Evolutionary conservation across 1,140 invertebrate species (phyloP), one percentile per base, ranked within the genome.

Genomic region (Pseudomyrmex concolor): DNA sequence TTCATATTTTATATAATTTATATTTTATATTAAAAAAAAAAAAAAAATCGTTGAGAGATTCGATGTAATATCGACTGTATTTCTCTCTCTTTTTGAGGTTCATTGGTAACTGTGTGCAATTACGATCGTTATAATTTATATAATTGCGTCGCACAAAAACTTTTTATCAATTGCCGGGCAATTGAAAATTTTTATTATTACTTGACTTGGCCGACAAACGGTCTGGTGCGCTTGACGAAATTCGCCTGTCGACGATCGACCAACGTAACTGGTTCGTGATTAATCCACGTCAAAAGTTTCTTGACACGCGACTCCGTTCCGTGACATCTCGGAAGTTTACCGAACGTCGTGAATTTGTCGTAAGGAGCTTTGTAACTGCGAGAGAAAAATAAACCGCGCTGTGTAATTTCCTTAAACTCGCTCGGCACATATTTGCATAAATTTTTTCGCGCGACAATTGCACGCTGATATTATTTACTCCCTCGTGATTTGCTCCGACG

Each of bases 301-400:
- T 77, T 89, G 5, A 78, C 12, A 77, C 71, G 62, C 70, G 60
- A 51, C 60, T 88, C 84, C 5, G 59, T 48, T 25, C 0, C 4
- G 59, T 85, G 80, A 17, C n/a, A 48, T 17, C 76, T 84, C 7
- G 3, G 71, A 15, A 15, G 43, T 72, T 85, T 85, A 22, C 90
- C 90, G 85, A 88, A 92, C 10, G 17, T 62, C 2, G 9, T 19
- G 62, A 51, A 45, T 73, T 86, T 82, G 72, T 86, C 43, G 54
- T 88, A 89, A 8, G 89, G 87, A 34, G 63, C 78, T 10, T 81
- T 64, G 13, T 90, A 91, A 48, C 90, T 91, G 25, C 8, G 72
- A 84, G 22, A 73, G 67, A 19, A 70, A 84, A 55, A 55, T 59
- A 63, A 82, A 55, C 1, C 59, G 59, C 17, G 22, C 12, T 12